A percentile compares a stretch with the other conserved stretches of the same genome.
Evolutionary conservation across 2,888 invertebrate genomes (phyloP).

Genomic region (Drosophila diplacantha): DNA sequence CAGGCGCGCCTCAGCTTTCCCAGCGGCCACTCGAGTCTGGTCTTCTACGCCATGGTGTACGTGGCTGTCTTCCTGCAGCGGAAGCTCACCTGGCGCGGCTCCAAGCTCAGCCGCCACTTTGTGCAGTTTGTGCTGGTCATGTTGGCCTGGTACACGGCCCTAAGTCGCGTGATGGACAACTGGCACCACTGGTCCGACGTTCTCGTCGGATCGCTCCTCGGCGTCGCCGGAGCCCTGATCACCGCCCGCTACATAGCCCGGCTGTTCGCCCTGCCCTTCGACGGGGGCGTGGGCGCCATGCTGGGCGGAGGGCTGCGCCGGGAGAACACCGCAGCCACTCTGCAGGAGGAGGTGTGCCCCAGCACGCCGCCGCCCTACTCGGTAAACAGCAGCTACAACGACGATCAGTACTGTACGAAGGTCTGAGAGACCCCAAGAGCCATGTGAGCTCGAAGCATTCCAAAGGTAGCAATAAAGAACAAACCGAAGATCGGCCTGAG

Average conservation of each 20-base stretch:
- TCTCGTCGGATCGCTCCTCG: constrained; percentile 61
- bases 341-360: constrained; percentile 66
- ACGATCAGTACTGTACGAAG: constrained; percentile 71
- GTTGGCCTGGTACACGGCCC: constrained; percentile 73
- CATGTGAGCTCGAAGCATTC: constrained; percentile 35
- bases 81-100: constrained; percentile 87
- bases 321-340: constrained; percentile 67
- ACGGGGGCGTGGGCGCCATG: constrained; percentile 15
- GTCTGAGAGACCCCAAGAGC: constrained; percentile 42
- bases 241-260: constrained; percentile 63
- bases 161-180: constrained; percentile 70
- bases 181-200: constrained; percentile 76
- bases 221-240: constrained; percentile 60
- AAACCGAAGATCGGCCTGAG: neutral
- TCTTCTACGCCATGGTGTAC: constrained; percentile 89
- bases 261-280: constrained; percentile 39
- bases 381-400: constrained; percentile 46
- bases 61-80: constrained; percentile 91
- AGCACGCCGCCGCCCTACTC: constrained; percentile 70
- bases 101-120: constrained; percentile 87
- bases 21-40: constrained; percentile 93
- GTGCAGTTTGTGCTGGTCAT: constrained; percentile 81
- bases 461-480: constrained; percentile 45
- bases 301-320: constrained; percentile 37
- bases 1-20: constrained; percentile 92